Evolutionary conservation across 2,888 invertebrate species (phyloP).

Genomic region (Cephus nigrinus): DNA sequence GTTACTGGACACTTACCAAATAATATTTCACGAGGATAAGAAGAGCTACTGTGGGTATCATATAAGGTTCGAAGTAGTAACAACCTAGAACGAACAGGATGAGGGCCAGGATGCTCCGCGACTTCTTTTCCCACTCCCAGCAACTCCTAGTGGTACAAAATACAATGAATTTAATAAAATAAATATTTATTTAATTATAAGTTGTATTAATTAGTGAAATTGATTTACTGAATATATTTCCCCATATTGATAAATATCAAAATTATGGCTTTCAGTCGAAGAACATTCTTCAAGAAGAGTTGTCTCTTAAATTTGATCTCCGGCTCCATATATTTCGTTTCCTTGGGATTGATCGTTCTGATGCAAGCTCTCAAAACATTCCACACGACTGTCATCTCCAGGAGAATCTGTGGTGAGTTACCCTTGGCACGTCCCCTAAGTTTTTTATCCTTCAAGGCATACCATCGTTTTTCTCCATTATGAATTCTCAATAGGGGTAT

Average conservation of each 20-base stretch:
- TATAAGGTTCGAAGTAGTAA: constrained; percentile 96
- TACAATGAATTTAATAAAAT: neutral
- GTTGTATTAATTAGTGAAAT: neutral
- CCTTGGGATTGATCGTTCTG: constrained; percentile 92
- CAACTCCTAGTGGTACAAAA: constrained; percentile 77
- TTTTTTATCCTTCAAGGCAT: constrained; percentile 95
- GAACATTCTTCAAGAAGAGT: constrained; percentile 92
- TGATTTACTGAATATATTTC: constrained; percentile 87
- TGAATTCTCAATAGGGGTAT: constrained; percentile 88
- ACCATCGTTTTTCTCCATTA: constrained; percentile 95
- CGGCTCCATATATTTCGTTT: constrained; percentile 94
- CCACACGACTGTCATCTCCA: constrained; percentile 94
- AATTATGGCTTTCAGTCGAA: constrained; percentile 89
- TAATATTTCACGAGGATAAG: constrained; percentile 83
- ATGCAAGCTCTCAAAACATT: constrained; percentile 94
- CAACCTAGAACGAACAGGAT: constrained; percentile 88
- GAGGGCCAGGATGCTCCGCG: constrained; percentile 86
- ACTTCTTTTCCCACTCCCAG: constrained; percentile 95
- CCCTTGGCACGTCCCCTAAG: constrained; percentile 92
- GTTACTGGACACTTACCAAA: constrained; percentile 65
- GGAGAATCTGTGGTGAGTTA: constrained; percentile 85
- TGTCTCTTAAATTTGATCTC: constrained; percentile 97
- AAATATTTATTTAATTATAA: neutral
- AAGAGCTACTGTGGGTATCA: constrained; percentile 86
- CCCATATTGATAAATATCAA: constrained; percentile 90